Conservation (phyloP, 2,797 vertebrate genomes). For the Neosalanx taihuensis region DNA sequence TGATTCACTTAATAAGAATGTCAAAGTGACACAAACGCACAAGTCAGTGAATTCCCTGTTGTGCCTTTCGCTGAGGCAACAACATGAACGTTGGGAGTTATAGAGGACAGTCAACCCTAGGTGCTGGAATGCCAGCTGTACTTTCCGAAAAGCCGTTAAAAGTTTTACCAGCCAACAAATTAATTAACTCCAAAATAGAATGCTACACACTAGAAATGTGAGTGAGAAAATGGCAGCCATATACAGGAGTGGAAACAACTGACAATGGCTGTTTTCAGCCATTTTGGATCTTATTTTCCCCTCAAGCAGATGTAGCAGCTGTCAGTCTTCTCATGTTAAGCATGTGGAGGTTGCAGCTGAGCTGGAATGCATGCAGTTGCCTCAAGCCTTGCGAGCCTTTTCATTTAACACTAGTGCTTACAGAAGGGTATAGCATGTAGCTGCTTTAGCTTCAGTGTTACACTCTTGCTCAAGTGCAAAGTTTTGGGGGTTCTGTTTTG, state of each 20-base stretch:
- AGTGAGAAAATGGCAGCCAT: not conserved
- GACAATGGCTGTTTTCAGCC: not conserved
- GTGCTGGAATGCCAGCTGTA: not conserved
- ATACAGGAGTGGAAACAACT: not conserved
- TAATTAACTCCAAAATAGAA: not conserved
- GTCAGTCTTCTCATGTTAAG: not conserved
- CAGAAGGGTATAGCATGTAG: constrained; percentile 11
- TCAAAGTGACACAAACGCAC: not conserved
- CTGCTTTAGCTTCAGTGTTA: constrained; percentile 22
- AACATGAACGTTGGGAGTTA: not conserved
- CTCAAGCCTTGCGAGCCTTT: constrained; percentile 42
- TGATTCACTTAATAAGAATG: not conserved
- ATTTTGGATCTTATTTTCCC: constrained; percentile 7
- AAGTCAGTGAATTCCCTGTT: constrained; percentile 1
- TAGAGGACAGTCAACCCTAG: not conserved
- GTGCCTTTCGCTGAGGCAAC: constrained; percentile 1
- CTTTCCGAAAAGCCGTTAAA: not conserved
- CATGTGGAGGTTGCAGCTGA: not conserved
- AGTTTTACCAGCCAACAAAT: not conserved
- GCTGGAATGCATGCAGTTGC: constrained; percentile 19
- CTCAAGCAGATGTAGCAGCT: not conserved
- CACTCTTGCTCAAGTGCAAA: constrained; percentile 45
- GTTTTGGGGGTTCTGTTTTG: not conserved
- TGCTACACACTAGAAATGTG: not conserved
- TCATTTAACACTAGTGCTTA: constrained; percentile 35